Base-by-base conservation (phyloP, 2,888 invertebrate species). In the Hirudinaria manillensis region DNA sequence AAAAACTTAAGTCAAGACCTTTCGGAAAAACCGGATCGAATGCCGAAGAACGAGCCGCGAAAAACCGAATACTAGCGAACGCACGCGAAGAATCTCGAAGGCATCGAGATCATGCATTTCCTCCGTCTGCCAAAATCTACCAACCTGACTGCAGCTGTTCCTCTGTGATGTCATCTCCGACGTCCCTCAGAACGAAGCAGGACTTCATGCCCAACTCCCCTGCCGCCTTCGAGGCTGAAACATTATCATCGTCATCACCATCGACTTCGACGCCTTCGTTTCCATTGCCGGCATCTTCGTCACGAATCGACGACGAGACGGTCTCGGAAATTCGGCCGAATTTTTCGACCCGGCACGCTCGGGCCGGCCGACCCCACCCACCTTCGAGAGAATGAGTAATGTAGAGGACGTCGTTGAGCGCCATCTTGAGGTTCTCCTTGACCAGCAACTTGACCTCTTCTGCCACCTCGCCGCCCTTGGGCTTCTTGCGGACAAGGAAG, bases 171-270 rank as follows among this genome's bases (percentile, higher is more conserved):
- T 68, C 68, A 24, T 68, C 68, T 13, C 68, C 68, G n/a, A 34
- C 68, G n/a, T 68, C 36, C 36, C 68, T 68, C 68, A 68, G 68
- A 1, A 68, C 68, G 36, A 68, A 68, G 68, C 68, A 68, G 13
- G 68, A 68, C 68, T 68, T 68, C 68, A 68, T 68, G 68, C 68
- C 68, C n/a, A 68, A 10, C 36, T 68, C 68, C 4, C 36, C 36
- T 13, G 68, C 68, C 34, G 29, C 32, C 36, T 68, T 68, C 34
- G 68, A 32, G 36, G 68, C 68, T 68, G 68, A n/a, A 34, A 29
- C 6, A 61, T 27, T 7, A 61, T 16, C 29, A 61, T 29, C 16
- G 53, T 19, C 53, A 53, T 53, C 16, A n/a, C n/a, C n/a, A n/a
- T n/a, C n/a, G n/a, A n/a, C n/a, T n/a, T n/a, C n/a, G n/a, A n/a